phyloP scores from a whole-genome alignment of 53 echinoderm and acorn worm genomes.

The Actinopyga echinites region DNA sequence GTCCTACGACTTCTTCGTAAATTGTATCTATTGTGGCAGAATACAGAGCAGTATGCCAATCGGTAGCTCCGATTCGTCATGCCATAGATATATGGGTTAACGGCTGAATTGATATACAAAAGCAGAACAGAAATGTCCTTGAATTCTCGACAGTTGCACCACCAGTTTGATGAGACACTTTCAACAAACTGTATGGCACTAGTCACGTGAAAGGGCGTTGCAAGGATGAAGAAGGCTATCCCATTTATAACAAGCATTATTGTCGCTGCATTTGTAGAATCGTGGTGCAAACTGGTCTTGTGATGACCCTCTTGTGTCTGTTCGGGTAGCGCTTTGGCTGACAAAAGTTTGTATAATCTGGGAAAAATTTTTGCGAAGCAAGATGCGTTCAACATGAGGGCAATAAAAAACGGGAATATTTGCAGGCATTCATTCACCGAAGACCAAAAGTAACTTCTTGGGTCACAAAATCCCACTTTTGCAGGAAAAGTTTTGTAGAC shows the following conservation, averaged over 20 bases:
- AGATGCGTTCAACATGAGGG: neutral
- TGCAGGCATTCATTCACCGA: neutral
- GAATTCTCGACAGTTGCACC: neutral
- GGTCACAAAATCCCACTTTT: neutral
- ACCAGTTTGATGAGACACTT: neutral
- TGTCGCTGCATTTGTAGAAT: neutral
- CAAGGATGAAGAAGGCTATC: neutral
- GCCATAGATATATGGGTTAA: conserved; percentile 19
- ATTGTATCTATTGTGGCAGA: neutral
- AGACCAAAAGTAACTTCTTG: neutral
- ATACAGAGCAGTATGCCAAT: neutral
- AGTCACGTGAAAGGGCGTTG: neutral
- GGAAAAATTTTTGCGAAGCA: neutral
- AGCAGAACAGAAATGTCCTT: neutral
- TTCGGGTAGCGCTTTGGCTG: too few species aligned
- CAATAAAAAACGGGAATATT: neutral
- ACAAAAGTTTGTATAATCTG: neutral
- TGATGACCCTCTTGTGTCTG: too few species aligned
- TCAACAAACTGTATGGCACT: neutral
- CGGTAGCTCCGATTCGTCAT: neutral
- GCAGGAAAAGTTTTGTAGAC: neutral
- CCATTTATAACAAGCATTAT: conserved; percentile 1
- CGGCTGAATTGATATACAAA: neutral
- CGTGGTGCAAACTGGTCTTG: neutral
- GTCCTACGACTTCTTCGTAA: too few species aligned